Percentiles rank a stretch among this genome's conserved stretches.
Conservation (phyloP, 2,113 vertebrate species). For the Crotalus tigris region DNA sequence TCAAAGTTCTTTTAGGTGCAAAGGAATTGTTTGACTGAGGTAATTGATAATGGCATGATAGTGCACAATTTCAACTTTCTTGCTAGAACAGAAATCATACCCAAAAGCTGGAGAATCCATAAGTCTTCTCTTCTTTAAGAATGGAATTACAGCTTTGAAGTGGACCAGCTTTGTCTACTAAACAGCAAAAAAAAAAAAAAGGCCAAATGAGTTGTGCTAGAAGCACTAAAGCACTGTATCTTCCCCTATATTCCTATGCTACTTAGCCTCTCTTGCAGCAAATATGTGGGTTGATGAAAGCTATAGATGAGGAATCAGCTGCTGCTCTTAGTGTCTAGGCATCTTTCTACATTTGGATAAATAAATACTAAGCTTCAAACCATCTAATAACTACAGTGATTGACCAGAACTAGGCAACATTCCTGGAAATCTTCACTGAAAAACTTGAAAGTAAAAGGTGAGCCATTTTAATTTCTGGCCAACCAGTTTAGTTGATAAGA, state of each 20-base stretch:
- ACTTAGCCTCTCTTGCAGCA: not conserved
- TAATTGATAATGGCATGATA: too few relatives aligned
- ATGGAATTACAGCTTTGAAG: not conserved
- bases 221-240: not conserved
- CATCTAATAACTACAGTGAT: not conserved
- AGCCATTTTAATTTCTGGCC: not conserved
- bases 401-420: not conserved
- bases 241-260: not conserved
- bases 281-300: not conserved
- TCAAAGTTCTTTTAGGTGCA: accelerated
- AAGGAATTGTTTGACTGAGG: not conserved
- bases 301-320: not conserved
- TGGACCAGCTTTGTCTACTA: not conserved
- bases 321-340: not conserved
- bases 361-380: not conserved
- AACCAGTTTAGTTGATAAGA: not conserved
- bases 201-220: not conserved
- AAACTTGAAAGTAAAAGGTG: not conserved
- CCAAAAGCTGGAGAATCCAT: not conserved
- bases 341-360: not conserved
- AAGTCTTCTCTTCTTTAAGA: not conserved
- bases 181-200: not conserved
- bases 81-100: not conserved
- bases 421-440: not conserved
- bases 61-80: not conserved